Evolutionary conservation across 2,113 vertebrate genomes (phyloP), one percentile per base, ranked within the genome.

Genomic region (Heteronetta atricapilla): DNA sequence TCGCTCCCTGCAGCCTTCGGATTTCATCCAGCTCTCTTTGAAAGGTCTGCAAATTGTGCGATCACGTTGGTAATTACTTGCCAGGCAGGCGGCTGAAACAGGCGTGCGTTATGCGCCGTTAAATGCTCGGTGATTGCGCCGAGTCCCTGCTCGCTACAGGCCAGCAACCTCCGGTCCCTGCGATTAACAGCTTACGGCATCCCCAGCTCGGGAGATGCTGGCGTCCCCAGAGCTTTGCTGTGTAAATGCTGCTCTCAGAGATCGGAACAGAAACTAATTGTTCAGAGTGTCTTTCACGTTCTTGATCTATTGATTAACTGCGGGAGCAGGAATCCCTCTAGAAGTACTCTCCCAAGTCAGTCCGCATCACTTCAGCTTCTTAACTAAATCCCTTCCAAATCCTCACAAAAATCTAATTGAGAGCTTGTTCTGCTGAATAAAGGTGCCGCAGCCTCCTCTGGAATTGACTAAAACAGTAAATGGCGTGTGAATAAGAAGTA

Each of bases 401-500:
- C 97, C 97, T 63, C 80, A 90, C 97, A 95, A 96, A 97, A 97
- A 76, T 94, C 97, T 96, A 97, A 97, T 88, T 91, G 97, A 97
- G 96, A 98, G 94, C 94, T 96, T 96, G 97, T 68, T 91, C 97
- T 94, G 95, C 96, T 96, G 97, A 96, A 98, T 97, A 89, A 97
- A 97, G 95, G 96, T 80, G 84, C 87, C 8, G 52, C 88, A 75
- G 95, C 97, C 88, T 94, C 94, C 93, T 11, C 81, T 83, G 89
- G 81, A 55, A 88, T 55, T 86, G 93, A 86, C 89, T 96, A 88
- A 90, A 81, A 96, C 62, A 75, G 97, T 96, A 98, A 98, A 98
- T 98, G 98, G 98, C 97, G 90, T 97, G 94, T 94, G 98, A 98
- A 96, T 95, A 97, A 97, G 97, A 97, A 98, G 96, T 94, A 89